Conservation (phyloP, 2,113 vertebrate genomes). For the Thymallus thymallus region DNA sequence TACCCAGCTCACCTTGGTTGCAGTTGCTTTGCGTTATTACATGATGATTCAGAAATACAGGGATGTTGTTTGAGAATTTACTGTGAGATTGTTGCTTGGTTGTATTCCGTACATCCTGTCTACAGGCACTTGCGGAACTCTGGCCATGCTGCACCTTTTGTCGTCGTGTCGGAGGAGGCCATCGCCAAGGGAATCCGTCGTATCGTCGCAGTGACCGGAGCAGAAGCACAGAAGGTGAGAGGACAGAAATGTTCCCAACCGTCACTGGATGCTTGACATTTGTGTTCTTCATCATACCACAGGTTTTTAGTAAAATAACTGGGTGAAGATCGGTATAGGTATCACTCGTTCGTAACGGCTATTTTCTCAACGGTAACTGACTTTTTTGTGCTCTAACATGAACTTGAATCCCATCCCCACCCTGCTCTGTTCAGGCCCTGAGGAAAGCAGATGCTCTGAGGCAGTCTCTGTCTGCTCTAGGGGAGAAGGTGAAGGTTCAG, state of each 20-base stretch:
- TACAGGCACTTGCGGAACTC: constrained; percentile 94
- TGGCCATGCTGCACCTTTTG: constrained; percentile 83
- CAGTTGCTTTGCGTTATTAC: too few species aligned
- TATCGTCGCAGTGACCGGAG: constrained; percentile 91
- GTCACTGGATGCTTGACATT: too few species aligned
- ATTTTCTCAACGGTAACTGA: too few species aligned
- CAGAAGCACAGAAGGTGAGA: constrained; percentile 92
- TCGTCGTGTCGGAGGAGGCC: constrained; percentile 95
- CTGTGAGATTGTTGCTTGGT: background rate
- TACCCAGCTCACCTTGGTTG: constrained; percentile 59
- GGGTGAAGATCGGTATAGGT: too few species aligned
- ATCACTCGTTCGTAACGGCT: background rate
- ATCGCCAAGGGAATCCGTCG: constrained; percentile 97
- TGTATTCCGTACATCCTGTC: constrained; percentile 17
- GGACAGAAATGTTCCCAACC: constrained; percentile 3
- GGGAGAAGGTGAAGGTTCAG: constrained; percentile 88
- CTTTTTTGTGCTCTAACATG: too few species aligned
- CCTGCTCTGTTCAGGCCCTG: constrained; percentile 77
- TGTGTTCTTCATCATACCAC: too few species aligned
- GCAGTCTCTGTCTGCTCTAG: constrained; percentile 75
- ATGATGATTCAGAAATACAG: background rate
- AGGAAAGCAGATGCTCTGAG: constrained; percentile 86
- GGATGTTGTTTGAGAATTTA: background rate
- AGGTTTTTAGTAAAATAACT: too few species aligned
- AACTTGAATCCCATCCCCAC: too few species aligned